Percentiles rank a stretch among this genome's conserved stretches.
phyloP scores from a whole-genome alignment of 1,140 invertebrate genomes.

The Leptonema lineaticorne region DNA sequence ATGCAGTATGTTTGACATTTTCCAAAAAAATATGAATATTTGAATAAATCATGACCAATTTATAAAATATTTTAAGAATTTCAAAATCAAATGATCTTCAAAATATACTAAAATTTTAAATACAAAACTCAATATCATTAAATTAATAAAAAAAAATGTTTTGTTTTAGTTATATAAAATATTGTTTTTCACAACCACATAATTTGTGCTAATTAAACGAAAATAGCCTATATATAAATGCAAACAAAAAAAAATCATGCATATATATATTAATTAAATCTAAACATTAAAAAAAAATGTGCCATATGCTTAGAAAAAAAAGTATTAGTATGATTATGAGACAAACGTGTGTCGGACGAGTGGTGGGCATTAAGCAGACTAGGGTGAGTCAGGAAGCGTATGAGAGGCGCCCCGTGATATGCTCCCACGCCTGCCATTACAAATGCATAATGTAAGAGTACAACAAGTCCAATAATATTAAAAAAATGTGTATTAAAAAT shows the following conservation, averaged over 20 bases:
- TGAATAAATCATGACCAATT: too few relatives aligned
- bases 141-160: too few relatives aligned
- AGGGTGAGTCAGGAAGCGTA: constrained; percentile 39
- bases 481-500: constrained; percentile 8
- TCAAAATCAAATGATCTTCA: too few relatives aligned
- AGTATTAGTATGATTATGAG: constrained; percentile 21
- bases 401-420: constrained; percentile 40
- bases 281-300: constrained; percentile 12
- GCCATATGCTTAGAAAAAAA: constrained; percentile 1
- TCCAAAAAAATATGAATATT: too few relatives aligned
- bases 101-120: too few relatives aligned
- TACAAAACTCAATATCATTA: too few relatives aligned
- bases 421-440: constrained; percentile 30
- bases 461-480: constrained; percentile 1
- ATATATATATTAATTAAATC: neutral
- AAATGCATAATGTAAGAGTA: neutral
- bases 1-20: too few relatives aligned
- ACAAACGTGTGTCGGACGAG: constrained; percentile 39
- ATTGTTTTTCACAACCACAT: too few relatives aligned
- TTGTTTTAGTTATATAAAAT: too few relatives aligned
- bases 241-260: constrained; percentile 4
- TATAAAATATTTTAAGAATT: too few relatives aligned
- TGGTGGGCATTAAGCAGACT: constrained; percentile 41
- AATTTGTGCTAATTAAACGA: too few relatives aligned
- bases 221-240: too few relatives aligned